These are phyloP conservation scores for Mustela lutreola DNA, from an alignment of 2,113 vertebrate species.

Conservation along the genomic window DNA sequence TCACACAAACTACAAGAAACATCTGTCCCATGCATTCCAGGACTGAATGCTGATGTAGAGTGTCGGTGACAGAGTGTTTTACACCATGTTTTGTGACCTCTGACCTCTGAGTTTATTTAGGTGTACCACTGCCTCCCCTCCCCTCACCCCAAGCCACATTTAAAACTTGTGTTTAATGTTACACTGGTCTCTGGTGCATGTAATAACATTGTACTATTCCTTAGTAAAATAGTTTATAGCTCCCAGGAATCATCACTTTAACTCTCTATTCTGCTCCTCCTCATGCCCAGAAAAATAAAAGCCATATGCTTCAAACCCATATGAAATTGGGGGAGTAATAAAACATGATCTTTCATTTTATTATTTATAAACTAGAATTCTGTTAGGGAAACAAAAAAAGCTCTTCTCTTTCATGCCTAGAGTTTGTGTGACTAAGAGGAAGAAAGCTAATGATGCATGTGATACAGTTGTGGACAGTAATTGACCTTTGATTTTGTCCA, in stretches of 20 bases:
- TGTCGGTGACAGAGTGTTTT: background rate
- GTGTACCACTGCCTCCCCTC: background rate
- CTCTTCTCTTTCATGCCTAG: background rate
- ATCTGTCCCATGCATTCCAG: background rate
- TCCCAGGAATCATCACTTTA: background rate
- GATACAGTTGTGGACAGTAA: background rate
- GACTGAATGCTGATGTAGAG: background rate
- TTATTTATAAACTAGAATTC: background rate
- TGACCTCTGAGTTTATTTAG: background rate
- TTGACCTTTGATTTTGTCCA: background rate
- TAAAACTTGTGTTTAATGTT: conserved; percentile 19
- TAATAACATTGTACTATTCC: background rate
- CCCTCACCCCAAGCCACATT: background rate
- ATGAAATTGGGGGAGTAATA: background rate
- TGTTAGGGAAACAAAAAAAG: background rate
- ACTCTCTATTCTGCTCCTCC: background rate
- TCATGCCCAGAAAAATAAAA: background rate
- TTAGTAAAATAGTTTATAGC: background rate
- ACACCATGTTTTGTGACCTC: background rate
- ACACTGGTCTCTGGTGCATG: background rate
- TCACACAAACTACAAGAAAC: background rate
- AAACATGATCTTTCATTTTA: conserved; percentile 2
- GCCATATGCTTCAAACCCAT: background rate
- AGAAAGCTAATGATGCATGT: background rate
- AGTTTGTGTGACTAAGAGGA: background rate